These are phyloP conservation scores for Porites evermanni DNA, from an alignment of 92 coral and sea anemone species.

Conservation along the genomic window DNA sequence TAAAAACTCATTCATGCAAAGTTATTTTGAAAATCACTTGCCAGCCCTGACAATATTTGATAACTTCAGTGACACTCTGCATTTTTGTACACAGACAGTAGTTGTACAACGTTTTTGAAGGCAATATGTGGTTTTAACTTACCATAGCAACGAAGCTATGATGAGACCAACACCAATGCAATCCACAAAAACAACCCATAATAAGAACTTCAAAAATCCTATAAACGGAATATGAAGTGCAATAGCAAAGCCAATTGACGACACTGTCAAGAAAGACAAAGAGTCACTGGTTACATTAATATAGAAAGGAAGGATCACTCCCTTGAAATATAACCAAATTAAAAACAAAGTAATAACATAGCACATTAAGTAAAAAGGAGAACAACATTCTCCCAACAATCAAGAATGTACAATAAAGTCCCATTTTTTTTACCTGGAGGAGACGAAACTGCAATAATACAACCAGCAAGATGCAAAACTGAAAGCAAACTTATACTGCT, in stretches of 20 bases:
- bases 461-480: too few species aligned
- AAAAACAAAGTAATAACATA: too few species aligned
- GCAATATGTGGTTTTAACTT: constrained; percentile 43
- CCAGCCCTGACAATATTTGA: too few species aligned
- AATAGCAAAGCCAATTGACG: constrained; percentile 95
- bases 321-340: too few species aligned
- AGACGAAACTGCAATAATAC: too few species aligned
- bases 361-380: background rate
- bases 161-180: constrained; percentile 96
- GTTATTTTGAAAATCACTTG: too few species aligned
- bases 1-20: too few species aligned
- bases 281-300: background rate
- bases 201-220: constrained; percentile 94
- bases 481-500: too few species aligned
- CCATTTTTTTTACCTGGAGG: too few species aligned
- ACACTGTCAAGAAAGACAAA: constrained; percentile 67
- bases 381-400: too few species aligned
- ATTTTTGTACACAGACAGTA: background rate
- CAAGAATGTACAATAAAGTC: too few species aligned
- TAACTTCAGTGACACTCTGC: too few species aligned
- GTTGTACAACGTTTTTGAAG: background rate
- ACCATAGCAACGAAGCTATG: constrained; percentile 92
- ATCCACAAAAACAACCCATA: constrained; percentile 98
- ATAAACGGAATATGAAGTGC: constrained; percentile 88
- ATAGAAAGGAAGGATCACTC: background rate